Conservation (phyloP, 1,140 invertebrate genomes). For the Andricus grossulariae region DNA sequence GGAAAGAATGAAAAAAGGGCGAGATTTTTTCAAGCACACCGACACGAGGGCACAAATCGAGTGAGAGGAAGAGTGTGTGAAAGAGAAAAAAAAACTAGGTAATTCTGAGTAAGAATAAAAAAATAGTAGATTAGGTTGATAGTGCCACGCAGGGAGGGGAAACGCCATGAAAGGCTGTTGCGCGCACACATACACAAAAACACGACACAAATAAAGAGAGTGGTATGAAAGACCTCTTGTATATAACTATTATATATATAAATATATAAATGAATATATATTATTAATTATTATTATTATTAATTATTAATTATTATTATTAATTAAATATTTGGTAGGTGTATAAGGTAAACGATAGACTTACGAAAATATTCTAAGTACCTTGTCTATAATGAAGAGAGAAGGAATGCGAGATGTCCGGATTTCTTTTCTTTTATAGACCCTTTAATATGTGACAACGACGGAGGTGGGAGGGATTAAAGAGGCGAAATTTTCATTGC, state of each 20-base stretch:
- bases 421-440: conserved; percentile 36
- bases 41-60: conserved; percentile 56
- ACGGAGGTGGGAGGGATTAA: conserved; percentile 29
- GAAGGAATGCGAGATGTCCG: conserved; percentile 44
- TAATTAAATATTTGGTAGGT: conserved; percentile 67
- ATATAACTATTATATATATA: conserved; percentile 68
- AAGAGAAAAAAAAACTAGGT: conserved; percentile 22
- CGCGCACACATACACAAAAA: conserved; percentile 37
- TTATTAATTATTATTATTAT: conserved; percentile 59
- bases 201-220: conserved; percentile 45
- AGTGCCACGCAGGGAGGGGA: conserved; percentile 55
- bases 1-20: not conserved
- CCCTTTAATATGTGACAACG: conserved; percentile 2
- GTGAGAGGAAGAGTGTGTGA: conserved; percentile 39
- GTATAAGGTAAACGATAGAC: conserved; percentile 67
- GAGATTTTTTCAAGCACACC: conserved; percentile 1
- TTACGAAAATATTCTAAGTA: conserved; percentile 69
- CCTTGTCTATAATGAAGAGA: conserved; percentile 60
- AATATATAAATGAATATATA: conserved; percentile 58
- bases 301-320: conserved; percentile 60
- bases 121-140: conserved; percentile 57
- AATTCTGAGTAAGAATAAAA: conserved; percentile 25
- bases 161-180: conserved; percentile 35
- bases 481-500: conserved; percentile 23
- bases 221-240: conserved; percentile 65